Conservation (phyloP, 2,113 vertebrate species). For the Bettongia penicillata region DNA sequence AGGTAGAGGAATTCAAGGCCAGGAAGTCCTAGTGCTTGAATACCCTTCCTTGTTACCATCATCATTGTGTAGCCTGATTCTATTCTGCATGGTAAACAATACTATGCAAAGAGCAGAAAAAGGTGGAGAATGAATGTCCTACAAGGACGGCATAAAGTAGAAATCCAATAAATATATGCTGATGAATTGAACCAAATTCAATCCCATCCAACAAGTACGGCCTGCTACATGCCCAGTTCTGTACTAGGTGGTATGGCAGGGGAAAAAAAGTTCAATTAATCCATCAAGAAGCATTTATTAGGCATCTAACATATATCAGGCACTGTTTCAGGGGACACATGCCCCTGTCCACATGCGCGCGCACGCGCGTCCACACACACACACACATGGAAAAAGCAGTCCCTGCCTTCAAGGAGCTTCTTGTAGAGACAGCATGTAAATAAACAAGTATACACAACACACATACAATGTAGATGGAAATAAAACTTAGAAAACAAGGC, state of each 20-base stretch:
- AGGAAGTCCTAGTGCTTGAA: too few species aligned
- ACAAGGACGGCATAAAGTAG: neutral
- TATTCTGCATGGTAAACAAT: neutral
- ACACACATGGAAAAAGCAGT: neutral
- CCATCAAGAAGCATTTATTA: neutral
- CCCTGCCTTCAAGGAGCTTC: neutral
- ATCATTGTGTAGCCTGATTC: neutral
- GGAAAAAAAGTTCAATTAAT: neutral
- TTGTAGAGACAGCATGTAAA: neutral
- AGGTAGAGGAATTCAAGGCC: neutral
- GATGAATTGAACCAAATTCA: neutral
- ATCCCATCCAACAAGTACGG: neutral
- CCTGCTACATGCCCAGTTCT: neutral
- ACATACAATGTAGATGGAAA: neutral
- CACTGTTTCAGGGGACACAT: constrained; percentile 44
- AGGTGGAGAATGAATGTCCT: neutral
- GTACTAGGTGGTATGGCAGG: neutral
- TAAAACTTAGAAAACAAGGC: neutral
- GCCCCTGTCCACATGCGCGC: too few species aligned
- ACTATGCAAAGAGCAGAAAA: neutral
- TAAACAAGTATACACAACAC: neutral
- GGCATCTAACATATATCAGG: neutral
- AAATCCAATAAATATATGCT: neutral
- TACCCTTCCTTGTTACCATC: neutral
- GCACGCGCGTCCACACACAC: too few species aligned